Evolutionary conservation across 2,888 invertebrate genomes (phyloP).

Genomic region (Petrolisthes cinctipes): DNA sequence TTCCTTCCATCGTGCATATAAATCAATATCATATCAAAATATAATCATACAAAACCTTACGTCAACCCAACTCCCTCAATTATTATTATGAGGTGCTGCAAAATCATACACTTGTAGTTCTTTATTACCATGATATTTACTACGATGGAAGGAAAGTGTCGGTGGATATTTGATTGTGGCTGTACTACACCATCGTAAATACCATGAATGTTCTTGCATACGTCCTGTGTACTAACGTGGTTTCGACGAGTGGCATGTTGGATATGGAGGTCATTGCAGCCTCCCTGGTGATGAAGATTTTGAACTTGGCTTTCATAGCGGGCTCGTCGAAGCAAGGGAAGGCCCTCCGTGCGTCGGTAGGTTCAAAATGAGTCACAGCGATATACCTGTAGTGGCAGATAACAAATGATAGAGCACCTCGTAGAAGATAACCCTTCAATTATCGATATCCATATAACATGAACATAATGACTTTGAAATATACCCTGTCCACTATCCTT

Average conservation of each 20-base stretch:
- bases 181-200: too few relatives aligned
- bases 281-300: conserved; percentile 79
- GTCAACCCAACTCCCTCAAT: too few relatives aligned
- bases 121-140: too few relatives aligned
- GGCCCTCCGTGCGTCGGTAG: conserved; percentile 73
- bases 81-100: too few relatives aligned
- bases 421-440: neutral
- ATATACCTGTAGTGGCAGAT: conserved; percentile 67
- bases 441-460: neutral
- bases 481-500: neutral
- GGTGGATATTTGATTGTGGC: too few relatives aligned
- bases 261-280: conserved; percentile 81
- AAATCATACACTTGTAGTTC: too few relatives aligned
- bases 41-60: too few relatives aligned
- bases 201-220: too few relatives aligned
- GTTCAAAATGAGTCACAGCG: conserved; percentile 70
- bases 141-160: too few relatives aligned
- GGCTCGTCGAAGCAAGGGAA: conserved; percentile 84
- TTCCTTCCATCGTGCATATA: too few relatives aligned
- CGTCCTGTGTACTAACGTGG: conserved; percentile 3
- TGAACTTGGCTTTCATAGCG: conserved; percentile 77
- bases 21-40: too few relatives aligned
- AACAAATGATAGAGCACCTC: neutral
- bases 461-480: too few relatives aligned
- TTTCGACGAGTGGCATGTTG: conserved; percentile 77